These are phyloP conservation scores for Euwallacea fornicatus DNA, from an alignment of 1,140 invertebrate genomes.

Conservation along the genomic window DNA sequence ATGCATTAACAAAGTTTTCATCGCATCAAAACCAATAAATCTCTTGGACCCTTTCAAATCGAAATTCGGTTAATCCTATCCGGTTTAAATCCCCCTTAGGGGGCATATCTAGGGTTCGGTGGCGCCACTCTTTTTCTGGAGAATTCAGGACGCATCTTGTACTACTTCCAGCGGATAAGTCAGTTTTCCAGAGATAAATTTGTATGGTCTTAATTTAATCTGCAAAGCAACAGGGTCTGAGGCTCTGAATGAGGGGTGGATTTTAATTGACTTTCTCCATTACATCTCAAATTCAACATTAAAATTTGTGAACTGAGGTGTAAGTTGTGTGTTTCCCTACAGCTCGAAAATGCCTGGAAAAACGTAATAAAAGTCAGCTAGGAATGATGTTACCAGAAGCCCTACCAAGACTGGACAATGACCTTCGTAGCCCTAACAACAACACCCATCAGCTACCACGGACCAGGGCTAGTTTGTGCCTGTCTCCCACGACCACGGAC, in stretches of 20 bases:
- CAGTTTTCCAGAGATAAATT: too few species aligned
- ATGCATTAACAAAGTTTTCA: too few species aligned
- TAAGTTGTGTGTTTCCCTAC: not conserved
- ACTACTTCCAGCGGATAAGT: too few species aligned
- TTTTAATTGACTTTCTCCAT: slow-evolving; percentile 5
- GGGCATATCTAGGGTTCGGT: too few species aligned
- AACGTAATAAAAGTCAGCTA: not conserved
- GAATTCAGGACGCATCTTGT: too few species aligned
- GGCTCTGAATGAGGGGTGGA: not conserved
- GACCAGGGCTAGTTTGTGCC: slow-evolving; percentile 48
- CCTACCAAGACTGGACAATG: slow-evolving; percentile 46
- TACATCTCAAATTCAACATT: slow-evolving; percentile 10
- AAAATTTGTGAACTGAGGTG: not conserved
- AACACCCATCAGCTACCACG: slow-evolving; percentile 45
- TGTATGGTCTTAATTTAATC: too few species aligned
- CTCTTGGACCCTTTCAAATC: too few species aligned
- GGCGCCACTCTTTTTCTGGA: too few species aligned
- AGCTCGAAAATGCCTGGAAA: slow-evolving; percentile 2
- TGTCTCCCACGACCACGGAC: slow-evolving; percentile 44
- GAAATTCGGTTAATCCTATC: too few species aligned
- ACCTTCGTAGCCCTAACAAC: slow-evolving; percentile 50
- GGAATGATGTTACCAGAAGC: slow-evolving; percentile 47
- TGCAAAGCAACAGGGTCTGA: too few species aligned
- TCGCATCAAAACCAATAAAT: too few species aligned
- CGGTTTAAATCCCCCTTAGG: too few species aligned